Evolutionary conservation across 2,888 invertebrate species (phyloP), one percentile per base, ranked within the genome.

Genomic region (Homarus gammarus): DNA sequence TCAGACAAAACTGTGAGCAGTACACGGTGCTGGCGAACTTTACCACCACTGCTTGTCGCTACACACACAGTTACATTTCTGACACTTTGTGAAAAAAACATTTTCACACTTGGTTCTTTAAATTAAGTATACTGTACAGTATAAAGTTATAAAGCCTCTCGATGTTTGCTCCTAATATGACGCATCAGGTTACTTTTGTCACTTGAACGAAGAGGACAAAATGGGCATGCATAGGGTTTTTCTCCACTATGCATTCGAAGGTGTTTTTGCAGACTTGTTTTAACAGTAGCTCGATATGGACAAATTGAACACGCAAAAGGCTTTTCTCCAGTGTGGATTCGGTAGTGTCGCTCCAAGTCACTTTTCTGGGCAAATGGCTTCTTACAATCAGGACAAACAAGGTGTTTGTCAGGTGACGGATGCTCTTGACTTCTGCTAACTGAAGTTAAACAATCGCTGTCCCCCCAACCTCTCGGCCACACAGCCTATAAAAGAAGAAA

Each of bases 271-370:
- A 90, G 83, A 40, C 87, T 91, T 36, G 73, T 84, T 33, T 91
- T 86, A 36, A 83, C 79, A 0, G 84, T 87, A 12, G 89, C 79
- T 68, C 87, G 82, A 68, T 90, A 90, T 2, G 89, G 82, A 56
- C 91, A 91, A 61, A 83, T 36, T 27, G 89, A 51, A 70, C 91
- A 91, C 6, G 79, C 89, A 77, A 61, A 91, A 75, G 91, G 91
- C 44, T 90, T 89, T 75, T 91, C 91, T 33, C 91, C 91, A 22
- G 91, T 91, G 78, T 91, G 91, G 36, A 85, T 91, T 56, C 89
- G 82, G 61, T 81, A 73, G 79, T 91, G 91, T 31, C 89, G 86
- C 40, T 75, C 83, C 83, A 82, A 82, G 88, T 88, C 82, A 38
- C 75, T 75, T 51, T 77, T 83, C 33, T 83, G 77, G 36, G 77